Evolutionary conservation across 2,797 vertebrate genomes (phyloP).

Genomic region (Lycodopsis pacificus): DNA sequence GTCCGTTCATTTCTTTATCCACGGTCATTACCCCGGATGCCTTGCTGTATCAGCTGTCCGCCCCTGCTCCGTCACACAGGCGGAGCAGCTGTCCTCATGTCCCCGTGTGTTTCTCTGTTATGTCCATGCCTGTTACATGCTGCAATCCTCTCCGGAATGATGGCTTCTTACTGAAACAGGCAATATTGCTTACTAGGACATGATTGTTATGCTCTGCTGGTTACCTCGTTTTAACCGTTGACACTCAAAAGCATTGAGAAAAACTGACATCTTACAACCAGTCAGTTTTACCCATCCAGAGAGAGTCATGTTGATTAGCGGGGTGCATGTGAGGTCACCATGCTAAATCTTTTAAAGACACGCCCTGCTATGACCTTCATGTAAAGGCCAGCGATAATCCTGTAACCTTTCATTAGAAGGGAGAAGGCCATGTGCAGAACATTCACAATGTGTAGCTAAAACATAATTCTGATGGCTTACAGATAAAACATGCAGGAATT

Average conservation of each 20-base stretch:
- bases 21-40: conserved; percentile 37
- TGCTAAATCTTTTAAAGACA: conserved; percentile 30
- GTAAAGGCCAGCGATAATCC: conserved; percentile 26
- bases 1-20: conserved; percentile 37
- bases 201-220: background rate
- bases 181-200: background rate
- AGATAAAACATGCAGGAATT: background rate
- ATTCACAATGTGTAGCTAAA: background rate
- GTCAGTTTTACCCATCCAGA: background rate
- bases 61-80: conserved; percentile 22
- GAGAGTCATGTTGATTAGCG: conserved; percentile 5
- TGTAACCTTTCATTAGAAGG: conserved; percentile 3
- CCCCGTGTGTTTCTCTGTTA: conserved; percentile 9
- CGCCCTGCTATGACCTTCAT: background rate
- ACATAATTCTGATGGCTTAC: background rate
- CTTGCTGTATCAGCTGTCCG: conserved; percentile 46
- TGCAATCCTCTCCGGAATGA: background rate
- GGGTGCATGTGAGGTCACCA: conserved; percentile 31
- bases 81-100: background rate
- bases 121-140: conserved; percentile 34
- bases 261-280: background rate
- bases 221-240: conserved; percentile 28
- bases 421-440: background rate
- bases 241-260: background rate
- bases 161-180: conserved; percentile 6